A percentile compares a stretch with the other conserved stretches of the same genome.
phyloP scores from a whole-genome alignment of 1,140 invertebrate species.

The Augochlora pura region DNA sequence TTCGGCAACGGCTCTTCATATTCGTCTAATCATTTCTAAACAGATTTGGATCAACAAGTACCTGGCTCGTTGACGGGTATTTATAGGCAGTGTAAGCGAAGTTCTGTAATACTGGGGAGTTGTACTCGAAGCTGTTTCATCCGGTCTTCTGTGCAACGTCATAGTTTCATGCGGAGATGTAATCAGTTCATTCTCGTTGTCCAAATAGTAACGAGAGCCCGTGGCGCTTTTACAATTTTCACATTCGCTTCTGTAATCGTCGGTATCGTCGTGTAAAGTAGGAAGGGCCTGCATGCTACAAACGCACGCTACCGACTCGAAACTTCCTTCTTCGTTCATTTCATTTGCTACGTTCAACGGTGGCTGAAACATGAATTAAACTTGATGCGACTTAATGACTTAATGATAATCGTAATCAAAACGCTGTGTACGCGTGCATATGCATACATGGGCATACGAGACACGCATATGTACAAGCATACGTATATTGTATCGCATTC shows the following conservation, averaged over 20 bases:
- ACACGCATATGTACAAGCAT: not conserved
- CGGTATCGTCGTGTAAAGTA: slow-evolving; percentile 82
- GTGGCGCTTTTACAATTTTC: slow-evolving; percentile 90
- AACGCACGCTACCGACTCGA: slow-evolving; percentile 77
- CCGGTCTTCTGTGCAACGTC: slow-evolving; percentile 85
- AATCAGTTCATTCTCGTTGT: slow-evolving; percentile 82
- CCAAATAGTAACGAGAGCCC: slow-evolving; percentile 84
- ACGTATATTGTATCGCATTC: not conserved
- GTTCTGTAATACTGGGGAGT: slow-evolving; percentile 83
- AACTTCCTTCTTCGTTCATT: slow-evolving; percentile 77
- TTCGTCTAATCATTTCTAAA: too few relatives aligned
- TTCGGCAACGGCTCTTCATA: too few relatives aligned
- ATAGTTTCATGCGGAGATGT: slow-evolving; percentile 84
- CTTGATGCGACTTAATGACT: too few relatives aligned
- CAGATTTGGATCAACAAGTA: slow-evolving; percentile 61
- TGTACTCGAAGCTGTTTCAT: slow-evolving; percentile 74
- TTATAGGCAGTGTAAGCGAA: slow-evolving; percentile 85
- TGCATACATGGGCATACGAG: too few relatives aligned
- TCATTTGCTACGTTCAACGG: slow-evolving; percentile 72
- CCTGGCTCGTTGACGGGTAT: slow-evolving; percentile 83
- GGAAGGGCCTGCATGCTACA: slow-evolving; percentile 77
- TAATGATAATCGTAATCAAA: not conserved
- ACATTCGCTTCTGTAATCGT: slow-evolving; percentile 90
- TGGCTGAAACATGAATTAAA: slow-evolving; percentile 60
- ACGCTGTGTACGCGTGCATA: not conserved